phyloP scores from a whole-genome alignment of 2,113 vertebrate species.

The Nipponia nippon region DNA sequence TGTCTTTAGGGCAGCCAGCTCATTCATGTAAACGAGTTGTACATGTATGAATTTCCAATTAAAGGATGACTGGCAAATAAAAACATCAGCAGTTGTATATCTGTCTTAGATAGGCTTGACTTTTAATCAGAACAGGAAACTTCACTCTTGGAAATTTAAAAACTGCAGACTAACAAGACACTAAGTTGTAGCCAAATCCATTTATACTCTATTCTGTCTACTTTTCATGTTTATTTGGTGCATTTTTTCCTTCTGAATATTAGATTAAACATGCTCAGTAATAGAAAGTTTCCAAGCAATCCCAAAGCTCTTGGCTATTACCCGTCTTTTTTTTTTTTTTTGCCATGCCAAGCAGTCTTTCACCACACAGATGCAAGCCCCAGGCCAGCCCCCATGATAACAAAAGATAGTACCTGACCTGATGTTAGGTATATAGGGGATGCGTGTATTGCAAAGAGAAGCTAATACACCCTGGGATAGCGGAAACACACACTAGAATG shows the following conservation, averaged over 20 bases:
- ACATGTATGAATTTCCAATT: neutral
- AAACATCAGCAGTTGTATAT: neutral
- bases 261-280: conserved; percentile 85
- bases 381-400: conserved; percentile 73
- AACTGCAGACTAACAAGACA: neutral
- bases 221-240: conserved; percentile 4
- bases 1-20: neutral
- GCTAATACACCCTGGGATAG: conserved; percentile 71
- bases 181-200: neutral
- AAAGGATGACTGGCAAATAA: neutral
- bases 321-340: conserved; percentile 23
- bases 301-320: conserved; percentile 53
- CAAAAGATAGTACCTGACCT: conserved; percentile 74
- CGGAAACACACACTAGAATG: conserved; percentile 75
- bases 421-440: conserved; percentile 67
- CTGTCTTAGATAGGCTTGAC: neutral
- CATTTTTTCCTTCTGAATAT: conserved; percentile 39
- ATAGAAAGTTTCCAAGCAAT: conserved; percentile 73
- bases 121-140: neutral
- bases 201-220: neutral
- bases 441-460: conserved; percentile 69
- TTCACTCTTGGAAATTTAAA: neutral
- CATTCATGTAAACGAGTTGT: neutral
- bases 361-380: conserved; percentile 75
- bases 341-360: conserved; percentile 78